Percentiles rank a stretch among this genome's conserved stretches.
phyloP scores from a whole-genome alignment of 2,888 invertebrate genomes.

The Sinelater perroti region DNA sequence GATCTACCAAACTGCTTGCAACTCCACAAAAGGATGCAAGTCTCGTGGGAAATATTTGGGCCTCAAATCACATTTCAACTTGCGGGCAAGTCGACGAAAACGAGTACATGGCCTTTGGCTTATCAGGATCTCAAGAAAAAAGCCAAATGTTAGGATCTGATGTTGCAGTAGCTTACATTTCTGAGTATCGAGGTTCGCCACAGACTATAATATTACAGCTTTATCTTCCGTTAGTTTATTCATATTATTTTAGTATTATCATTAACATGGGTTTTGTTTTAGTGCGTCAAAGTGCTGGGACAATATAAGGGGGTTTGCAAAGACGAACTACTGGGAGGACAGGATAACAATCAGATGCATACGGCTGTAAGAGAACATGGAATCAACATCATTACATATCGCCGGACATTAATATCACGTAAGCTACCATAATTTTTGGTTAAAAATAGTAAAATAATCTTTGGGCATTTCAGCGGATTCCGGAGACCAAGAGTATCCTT shows the following conservation, averaged over 20 bases:
- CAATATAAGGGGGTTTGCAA: constrained; percentile 87
- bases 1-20: constrained; percentile 84
- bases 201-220: constrained; percentile 87
- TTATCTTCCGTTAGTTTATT: constrained; percentile 72
- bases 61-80: constrained; percentile 86
- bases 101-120: constrained; percentile 90
- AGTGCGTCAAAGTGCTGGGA: constrained; percentile 88
- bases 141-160: constrained; percentile 88
- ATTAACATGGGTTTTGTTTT: constrained; percentile 14
- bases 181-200: constrained; percentile 75
- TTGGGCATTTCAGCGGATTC: constrained; percentile 73
- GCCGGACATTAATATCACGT: constrained; percentile 80
- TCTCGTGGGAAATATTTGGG: constrained; percentile 92
- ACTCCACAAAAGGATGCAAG: constrained; percentile 82
- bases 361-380: constrained; percentile 77
- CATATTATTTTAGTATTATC: neutral
- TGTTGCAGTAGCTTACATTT: constrained; percentile 80
- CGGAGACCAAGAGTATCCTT: constrained; percentile 77
- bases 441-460: no score
- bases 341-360: constrained; percentile 83
- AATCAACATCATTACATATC: constrained; percentile 80
- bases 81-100: constrained; percentile 74
- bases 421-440: no score
- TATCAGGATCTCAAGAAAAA: constrained; percentile 76
- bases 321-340: constrained; percentile 82